phyloP scores from a whole-genome alignment of 1,140 invertebrate species.

The Oreohelix idahoensis region DNA sequence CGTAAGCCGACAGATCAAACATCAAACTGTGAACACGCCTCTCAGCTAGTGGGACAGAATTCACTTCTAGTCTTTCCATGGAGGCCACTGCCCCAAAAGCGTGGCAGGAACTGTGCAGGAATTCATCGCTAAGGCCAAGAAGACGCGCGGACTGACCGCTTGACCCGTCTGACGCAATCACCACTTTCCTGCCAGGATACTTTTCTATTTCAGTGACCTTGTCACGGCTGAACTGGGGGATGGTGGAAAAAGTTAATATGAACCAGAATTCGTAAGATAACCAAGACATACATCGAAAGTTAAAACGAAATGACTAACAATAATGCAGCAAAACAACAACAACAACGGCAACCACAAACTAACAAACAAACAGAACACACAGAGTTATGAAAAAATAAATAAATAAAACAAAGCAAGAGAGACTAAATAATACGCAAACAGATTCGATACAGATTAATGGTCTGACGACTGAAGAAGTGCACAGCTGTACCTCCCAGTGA shows the following conservation, averaged over 20 bases:
- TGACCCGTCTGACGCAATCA: slow-evolving; percentile 65
- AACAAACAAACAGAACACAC: too few relatives aligned
- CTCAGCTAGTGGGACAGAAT: slow-evolving; percentile 62
- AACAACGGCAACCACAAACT: too few relatives aligned
- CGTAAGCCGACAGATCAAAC: slow-evolving; percentile 67
- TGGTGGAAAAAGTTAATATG: neutral
- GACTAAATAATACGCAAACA: too few relatives aligned
- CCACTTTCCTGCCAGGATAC: slow-evolving; percentile 56
- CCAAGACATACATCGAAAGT: too few relatives aligned
- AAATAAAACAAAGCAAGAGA: too few relatives aligned
- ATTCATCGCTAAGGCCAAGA: slow-evolving; percentile 67
- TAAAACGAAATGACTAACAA: too few relatives aligned
- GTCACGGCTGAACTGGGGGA: slow-evolving; percentile 61
- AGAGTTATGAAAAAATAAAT: too few relatives aligned
- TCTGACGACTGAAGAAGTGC: too few relatives aligned
- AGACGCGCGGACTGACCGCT: slow-evolving; percentile 58
- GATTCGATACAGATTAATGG: too few relatives aligned
- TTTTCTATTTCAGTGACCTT: slow-evolving; percentile 56
- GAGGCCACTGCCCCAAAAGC: slow-evolving; percentile 67
- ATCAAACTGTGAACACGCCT: slow-evolving; percentile 62
- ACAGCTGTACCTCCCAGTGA: too few relatives aligned
- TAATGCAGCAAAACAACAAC: too few relatives aligned
- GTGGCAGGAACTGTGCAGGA: slow-evolving; percentile 59
- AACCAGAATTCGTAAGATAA: neutral
- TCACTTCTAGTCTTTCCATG: slow-evolving; percentile 58